Evolutionary conservation across 2,888 invertebrate species (phyloP), one percentile per base, ranked within the genome.

Genomic region (Megalurothrips usitatus): DNA sequence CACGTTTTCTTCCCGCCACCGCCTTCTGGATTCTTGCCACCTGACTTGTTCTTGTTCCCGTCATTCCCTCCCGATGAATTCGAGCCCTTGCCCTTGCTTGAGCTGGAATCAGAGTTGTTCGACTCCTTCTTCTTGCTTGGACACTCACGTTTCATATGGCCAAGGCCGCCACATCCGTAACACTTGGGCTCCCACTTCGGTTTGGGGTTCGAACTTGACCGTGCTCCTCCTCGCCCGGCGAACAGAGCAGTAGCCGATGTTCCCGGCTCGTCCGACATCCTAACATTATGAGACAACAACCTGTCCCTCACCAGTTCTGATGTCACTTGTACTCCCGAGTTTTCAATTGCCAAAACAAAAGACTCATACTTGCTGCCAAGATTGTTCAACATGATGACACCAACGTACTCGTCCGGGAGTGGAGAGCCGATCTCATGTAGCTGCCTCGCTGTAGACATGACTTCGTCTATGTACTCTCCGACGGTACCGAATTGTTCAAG

Each of bases 281-380:
- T 78, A 78, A 34, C 34, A 78, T 78, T n/a, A 26, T 11, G 12
- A 4, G 26, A 34, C 34, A 78, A n/a, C 1, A 78, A n/a, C 1
- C 34, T 11, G 14, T 1, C 19, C 12, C 34, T 11, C 11, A 78
- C 78, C 26, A 78, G 19, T 1, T 78, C 78, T 17, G 78, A 28
- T 14, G 78, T 78, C 1, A 78, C 14, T 19, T 12, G 17, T 1
- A 34, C 34, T 14, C 1, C 8, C 19, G 34, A 78, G 8, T 34
- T 34, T 19, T 78, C 78, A 8, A 78, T 78, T 17, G 78, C 78
- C 78, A 78, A 17, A 1, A 78, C 34, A 6, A 78, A 28, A 8
- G 78, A 6, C 43, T n/a, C 81, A 52, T 78, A 68, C 43, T n/a
- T 68, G 48, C 17, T 26, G 63, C 43, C 75, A 75, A 79, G 79